phyloP scores from a whole-genome alignment of 2,797 vertebrate species.

The Vireo griseus region DNA sequence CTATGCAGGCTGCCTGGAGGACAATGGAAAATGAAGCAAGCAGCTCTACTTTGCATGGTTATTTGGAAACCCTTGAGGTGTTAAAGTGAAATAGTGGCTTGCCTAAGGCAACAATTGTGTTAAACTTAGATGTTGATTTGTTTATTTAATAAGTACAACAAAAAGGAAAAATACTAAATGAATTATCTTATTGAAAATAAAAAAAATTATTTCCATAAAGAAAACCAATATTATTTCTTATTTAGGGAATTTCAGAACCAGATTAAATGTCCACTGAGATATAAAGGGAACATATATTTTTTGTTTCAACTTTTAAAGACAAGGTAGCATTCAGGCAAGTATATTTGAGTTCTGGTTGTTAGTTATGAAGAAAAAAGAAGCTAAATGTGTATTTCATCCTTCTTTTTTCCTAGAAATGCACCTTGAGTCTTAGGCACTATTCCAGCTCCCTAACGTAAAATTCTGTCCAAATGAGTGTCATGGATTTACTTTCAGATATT shows the following conservation, averaged over 20 bases:
- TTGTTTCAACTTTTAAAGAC: background rate
- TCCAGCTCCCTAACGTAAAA: background rate
- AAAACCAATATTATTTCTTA: background rate
- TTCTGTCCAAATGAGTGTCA: background rate
- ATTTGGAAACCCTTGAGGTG: background rate
- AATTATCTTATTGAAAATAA: background rate
- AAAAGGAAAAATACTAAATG: background rate
- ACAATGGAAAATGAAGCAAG: background rate
- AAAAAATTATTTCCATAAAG: background rate
- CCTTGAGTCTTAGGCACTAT: background rate
- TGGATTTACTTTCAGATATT: background rate
- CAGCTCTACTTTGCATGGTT: background rate
- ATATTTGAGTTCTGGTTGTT: background rate
- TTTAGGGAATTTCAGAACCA: background rate
- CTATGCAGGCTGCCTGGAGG: background rate
- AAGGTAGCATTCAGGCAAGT: background rate
- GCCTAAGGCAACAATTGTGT: background rate
- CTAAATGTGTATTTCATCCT: background rate
- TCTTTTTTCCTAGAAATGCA: background rate
- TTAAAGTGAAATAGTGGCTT: background rate
- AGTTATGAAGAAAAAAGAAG: background rate
- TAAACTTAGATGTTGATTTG: background rate
- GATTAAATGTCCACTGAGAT: background rate
- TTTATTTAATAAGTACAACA: background rate
- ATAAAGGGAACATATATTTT: background rate